Evolutionary conservation across 2,888 invertebrate genomes (phyloP), one percentile per base, ranked within the genome.

Genomic region (Germaria angustata): DNA sequence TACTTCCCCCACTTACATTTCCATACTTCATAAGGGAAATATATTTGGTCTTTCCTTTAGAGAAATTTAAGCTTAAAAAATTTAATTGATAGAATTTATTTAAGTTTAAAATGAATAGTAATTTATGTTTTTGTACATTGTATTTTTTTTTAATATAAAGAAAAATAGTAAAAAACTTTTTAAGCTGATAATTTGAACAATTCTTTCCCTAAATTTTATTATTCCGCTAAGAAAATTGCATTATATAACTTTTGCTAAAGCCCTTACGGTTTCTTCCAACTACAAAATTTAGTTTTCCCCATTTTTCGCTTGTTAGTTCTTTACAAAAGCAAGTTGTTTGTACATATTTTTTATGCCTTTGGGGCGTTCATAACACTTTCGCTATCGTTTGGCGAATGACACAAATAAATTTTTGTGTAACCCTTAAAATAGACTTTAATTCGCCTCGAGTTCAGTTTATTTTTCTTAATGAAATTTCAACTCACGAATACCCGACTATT

Each of bases 371-470:
- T 55, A 66, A 80, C 80, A 84, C 84, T 85, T 85, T 85, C 85
- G 80, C 85, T 84, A 77, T 84, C 84, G 49, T 51, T 72, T 65
- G 71, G 84, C 82, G 85, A 85, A 81, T 86, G 86, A 84, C 83
- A 84, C 83, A 84, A 65, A 81, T 83, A 83, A 63, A 69, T 36
- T 79, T 55, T 73, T 72, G 71, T 71, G 51, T 72, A 59, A 53
- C 71, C 79, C 82, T 82, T 76, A 71, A 71, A 71, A 78, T 53
- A 63, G 41, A 34, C 39, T 65, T 69, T 11, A 69, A 69, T 57
- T 44, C 66, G 76, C 76, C 46, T 51, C 6, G 22, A 39, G 57
- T 65, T 69, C 36, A 39, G 13, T 51, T 53, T 28, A 46, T 24
- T 46, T 34, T 22, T 20, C 9, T 71, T 15, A 44, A 63, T 63